Conservation (phyloP, 2,797 vertebrate genomes). For the Diceros bicornis region DNA sequence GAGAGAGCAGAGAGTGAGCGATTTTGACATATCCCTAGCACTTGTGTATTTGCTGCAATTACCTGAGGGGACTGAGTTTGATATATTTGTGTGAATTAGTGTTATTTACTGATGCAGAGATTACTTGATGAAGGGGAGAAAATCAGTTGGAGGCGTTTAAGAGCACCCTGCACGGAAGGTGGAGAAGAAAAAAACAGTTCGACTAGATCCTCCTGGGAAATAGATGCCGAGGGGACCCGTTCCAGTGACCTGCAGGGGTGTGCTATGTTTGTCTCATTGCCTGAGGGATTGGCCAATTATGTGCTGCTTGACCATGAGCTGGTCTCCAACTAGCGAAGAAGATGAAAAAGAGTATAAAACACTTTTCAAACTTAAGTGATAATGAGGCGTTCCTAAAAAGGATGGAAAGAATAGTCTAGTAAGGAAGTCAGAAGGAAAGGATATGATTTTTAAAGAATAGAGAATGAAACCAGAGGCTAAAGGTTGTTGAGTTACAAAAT, state of each 20-base stretch:
- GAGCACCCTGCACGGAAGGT: background rate
- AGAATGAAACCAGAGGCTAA: background rate
- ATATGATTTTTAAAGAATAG: background rate
- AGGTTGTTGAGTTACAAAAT: background rate
- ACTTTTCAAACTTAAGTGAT: background rate
- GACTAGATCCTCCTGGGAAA: background rate
- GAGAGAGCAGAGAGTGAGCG: background rate
- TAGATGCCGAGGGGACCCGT: background rate
- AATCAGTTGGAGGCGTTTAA: background rate
- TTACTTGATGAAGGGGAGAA: background rate
- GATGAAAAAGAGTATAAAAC: constrained; percentile 19
- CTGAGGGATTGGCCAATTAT: constrained; percentile 62
- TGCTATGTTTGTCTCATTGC: constrained; percentile 10
- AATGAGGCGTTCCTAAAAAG: background rate
- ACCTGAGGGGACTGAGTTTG: background rate
- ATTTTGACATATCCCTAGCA: background rate
- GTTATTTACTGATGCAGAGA: constrained; percentile 1
- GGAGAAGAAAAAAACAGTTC: background rate
- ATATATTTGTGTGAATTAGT: background rate
- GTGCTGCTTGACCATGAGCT: background rate
- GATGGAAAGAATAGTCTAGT: background rate
- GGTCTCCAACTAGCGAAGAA: background rate
- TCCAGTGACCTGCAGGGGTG: constrained; percentile 50
- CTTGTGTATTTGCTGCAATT: background rate
- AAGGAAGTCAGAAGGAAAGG: background rate